phyloP scores from a whole-genome alignment of 2,113 vertebrate genomes.

The Cyanoderma ruficeps region DNA sequence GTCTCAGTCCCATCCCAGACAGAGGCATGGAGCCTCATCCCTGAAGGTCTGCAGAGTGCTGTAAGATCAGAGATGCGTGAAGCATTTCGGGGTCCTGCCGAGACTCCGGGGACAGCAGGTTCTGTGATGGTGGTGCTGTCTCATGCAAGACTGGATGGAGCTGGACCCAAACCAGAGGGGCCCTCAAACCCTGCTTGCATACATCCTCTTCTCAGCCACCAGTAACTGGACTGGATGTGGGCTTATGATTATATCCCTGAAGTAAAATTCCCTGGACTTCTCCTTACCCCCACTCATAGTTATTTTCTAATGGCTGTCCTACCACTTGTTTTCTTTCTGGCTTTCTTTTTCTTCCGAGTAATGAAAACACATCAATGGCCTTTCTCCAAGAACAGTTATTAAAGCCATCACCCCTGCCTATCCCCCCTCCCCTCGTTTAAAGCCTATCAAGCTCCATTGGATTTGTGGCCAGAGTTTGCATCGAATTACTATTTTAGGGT shows the following conservation, averaged over 20 bases:
- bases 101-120: not conserved
- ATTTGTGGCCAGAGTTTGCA: conserved; percentile 55
- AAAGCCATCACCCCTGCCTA: conserved; percentile 30
- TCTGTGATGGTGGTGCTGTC: not conserved
- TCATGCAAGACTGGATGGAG: not conserved
- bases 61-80: not conserved
- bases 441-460: conserved; percentile 56
- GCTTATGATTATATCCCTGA: conserved; percentile 58
- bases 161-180: not conserved
- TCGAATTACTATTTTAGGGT: conserved; percentile 49
- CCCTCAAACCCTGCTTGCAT: conserved; percentile 19
- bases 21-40: not conserved
- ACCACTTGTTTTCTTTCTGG: conserved; percentile 69
- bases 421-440: conserved; percentile 25
- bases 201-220: not conserved
- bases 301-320: conserved; percentile 62
- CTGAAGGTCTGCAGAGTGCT: not conserved
- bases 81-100: not conserved
- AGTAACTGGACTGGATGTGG: conserved; percentile 54
- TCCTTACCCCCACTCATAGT: conserved; percentile 17
- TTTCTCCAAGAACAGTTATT: conserved; percentile 56
- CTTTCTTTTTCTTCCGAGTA: conserved; percentile 47
- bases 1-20: not conserved
- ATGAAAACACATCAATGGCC: conserved; percentile 54
- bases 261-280: conserved; percentile 55